Conservation (phyloP, 2,888 invertebrate genomes). For the Periphyllus acericola region DNA sequence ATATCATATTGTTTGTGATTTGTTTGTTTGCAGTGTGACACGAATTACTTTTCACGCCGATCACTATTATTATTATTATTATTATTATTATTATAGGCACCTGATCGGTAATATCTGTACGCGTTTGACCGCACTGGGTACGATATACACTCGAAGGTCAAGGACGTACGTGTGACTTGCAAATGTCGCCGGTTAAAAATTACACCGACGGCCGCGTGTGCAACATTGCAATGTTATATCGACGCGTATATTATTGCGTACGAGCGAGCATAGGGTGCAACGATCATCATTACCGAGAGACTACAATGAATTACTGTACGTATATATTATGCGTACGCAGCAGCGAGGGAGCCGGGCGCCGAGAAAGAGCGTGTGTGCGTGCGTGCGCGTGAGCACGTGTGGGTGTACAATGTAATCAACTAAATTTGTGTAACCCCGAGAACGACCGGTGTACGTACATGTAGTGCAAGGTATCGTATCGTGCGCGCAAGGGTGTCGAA, state of each 20-base stretch:
- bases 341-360: background rate
- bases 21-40: too few relatives aligned
- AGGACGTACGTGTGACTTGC: background rate
- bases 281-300: too few relatives aligned
- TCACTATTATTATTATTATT: too few relatives aligned
- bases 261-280: too few relatives aligned
- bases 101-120: too few relatives aligned
- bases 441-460: background rate
- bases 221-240: background rate
- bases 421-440: slow-evolving; percentile 13
- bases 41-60: too few relatives aligned
- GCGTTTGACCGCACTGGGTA: too few relatives aligned
- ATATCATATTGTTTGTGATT: too few relatives aligned
- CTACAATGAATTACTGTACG: too few relatives aligned
- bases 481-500: background rate
- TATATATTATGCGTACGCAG: too few relatives aligned
- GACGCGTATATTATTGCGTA: background rate
- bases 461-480: background rate
- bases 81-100: too few relatives aligned
- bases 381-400: background rate
- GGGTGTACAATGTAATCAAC: background rate
- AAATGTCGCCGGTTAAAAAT: slow-evolving; percentile 21
- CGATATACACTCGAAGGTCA: background rate
- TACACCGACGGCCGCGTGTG: background rate
- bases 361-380: background rate